Evolutionary conservation across 2,888 invertebrate species (phyloP).

Genomic region (Scaptomyza caliginosa): DNA sequence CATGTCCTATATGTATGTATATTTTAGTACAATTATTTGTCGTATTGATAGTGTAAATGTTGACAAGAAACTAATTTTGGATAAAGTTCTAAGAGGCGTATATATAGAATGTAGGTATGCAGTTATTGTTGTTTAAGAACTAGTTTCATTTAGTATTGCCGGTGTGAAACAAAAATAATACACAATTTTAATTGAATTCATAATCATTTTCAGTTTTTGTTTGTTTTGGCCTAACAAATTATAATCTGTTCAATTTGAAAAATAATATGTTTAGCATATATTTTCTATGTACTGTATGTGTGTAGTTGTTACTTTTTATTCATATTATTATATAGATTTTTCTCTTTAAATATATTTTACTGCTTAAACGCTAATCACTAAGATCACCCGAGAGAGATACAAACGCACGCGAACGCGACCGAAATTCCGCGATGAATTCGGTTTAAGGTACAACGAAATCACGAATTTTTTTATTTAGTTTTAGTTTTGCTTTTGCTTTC

Average conservation of each 20-base stretch:
- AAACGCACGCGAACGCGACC: constrained; percentile 84
- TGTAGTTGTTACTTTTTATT: constrained; percentile 30
- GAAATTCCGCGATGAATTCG: constrained; percentile 85
- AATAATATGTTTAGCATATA: constrained; percentile 44
- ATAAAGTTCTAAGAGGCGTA: constrained; percentile 5
- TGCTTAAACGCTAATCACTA: constrained; percentile 81
- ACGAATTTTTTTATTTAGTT: constrained; percentile 74
- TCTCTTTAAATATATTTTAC: constrained; percentile 41
- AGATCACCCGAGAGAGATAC: constrained; percentile 84
- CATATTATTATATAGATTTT: constrained; percentile 21
- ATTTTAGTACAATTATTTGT: constrained; percentile 34
- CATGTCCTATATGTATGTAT: constrained; percentile 18
- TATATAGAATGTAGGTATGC: constrained; percentile 8
- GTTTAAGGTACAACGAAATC: constrained; percentile 85
- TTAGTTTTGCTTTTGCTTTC: constrained; percentile 57
- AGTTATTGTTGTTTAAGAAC: constrained; percentile 10
- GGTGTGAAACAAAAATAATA: constrained; percentile 13
- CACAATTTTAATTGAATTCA: constrained; percentile 11
- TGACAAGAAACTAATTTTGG: constrained; percentile 1
- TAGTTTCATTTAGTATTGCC: constrained; percentile 19
- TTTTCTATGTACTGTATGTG: constrained; percentile 28
- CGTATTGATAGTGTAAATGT: constrained; percentile 23
- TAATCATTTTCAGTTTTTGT: constrained; percentile 3
- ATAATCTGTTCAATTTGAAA: constrained; percentile 28
- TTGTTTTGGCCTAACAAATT: constrained; percentile 4